Conservation (phyloP, 2,797 vertebrate species). For the Loris lydekkerianus region DNA sequence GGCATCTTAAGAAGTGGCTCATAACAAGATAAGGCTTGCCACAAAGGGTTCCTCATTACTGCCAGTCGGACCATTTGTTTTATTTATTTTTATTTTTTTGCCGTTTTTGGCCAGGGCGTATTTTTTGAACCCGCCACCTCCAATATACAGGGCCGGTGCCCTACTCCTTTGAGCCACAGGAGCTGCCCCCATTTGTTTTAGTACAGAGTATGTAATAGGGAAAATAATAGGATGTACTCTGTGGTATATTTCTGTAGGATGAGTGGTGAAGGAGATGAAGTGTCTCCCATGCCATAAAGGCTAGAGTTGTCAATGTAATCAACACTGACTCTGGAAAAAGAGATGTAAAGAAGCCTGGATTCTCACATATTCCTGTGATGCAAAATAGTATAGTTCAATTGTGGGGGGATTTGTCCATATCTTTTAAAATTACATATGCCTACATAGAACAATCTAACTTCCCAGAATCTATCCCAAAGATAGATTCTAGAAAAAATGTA, state of each 20-base stretch:
- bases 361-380: constrained; percentile 1
- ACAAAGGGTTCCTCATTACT: constrained; percentile 40
- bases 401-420: not conserved
- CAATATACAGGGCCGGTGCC: too few relatives aligned
- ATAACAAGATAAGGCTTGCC: constrained; percentile 56
- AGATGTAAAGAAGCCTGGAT: not conserved
- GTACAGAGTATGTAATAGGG: not conserved
- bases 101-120: too few relatives aligned
- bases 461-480: constrained; percentile 30
- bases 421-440: constrained; percentile 40
- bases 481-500: constrained; percentile 17
- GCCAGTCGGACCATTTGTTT: constrained; percentile 46
- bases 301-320: not conserved
- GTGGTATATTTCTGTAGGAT: constrained; percentile 17
- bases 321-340: not conserved
- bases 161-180: too few relatives aligned
- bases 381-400: not conserved
- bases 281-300: not conserved
- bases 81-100: not conserved
- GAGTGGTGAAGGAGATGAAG: not conserved
- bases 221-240: constrained; percentile 37
- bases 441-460: constrained; percentile 15
- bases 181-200: not conserved
- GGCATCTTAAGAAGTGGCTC: not conserved
- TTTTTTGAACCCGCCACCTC: too few relatives aligned